phyloP scores from a whole-genome alignment of 2,797 vertebrate genomes.

The Bucorvus abyssinicus region DNA sequence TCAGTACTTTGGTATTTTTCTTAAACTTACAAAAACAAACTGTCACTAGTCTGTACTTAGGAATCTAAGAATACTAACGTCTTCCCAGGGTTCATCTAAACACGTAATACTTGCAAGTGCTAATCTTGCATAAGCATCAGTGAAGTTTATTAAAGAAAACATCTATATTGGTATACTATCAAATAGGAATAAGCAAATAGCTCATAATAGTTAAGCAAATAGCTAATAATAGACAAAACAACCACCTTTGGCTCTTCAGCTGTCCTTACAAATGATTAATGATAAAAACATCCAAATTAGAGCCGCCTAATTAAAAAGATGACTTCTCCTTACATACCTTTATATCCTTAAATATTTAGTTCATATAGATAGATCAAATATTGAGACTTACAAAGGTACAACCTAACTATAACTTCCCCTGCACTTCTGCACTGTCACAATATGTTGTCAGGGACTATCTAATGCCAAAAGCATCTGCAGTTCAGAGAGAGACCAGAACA shows the following conservation, averaged over 20 bases:
- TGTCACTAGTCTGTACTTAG: not conserved
- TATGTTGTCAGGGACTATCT: no score
- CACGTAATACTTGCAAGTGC: not conserved
- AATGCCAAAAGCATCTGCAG: not conserved
- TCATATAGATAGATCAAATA: not conserved
- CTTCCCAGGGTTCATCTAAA: not conserved
- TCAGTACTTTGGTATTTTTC: not conserved
- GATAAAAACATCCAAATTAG: not conserved
- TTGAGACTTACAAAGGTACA: not conserved
- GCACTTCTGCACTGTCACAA: not conserved
- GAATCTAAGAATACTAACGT: not conserved
- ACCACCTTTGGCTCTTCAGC: not conserved
- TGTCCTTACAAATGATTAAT: not conserved
- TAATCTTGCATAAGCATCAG: not conserved
- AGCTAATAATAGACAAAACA: constrained; percentile 1
- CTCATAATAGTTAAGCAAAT: not conserved
- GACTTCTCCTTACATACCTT: not conserved
- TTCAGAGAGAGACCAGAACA: not conserved
- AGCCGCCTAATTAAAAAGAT: not conserved
- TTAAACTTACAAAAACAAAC: not conserved
- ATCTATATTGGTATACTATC: not conserved
- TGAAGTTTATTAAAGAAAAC: not conserved
- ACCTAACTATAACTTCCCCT: not conserved
- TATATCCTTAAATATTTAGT: not conserved
- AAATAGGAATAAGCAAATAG: not conserved